Evolutionary conservation across 2,113 vertebrate genomes (phyloP).

Genomic region (Ondatra zibethicus): DNA sequence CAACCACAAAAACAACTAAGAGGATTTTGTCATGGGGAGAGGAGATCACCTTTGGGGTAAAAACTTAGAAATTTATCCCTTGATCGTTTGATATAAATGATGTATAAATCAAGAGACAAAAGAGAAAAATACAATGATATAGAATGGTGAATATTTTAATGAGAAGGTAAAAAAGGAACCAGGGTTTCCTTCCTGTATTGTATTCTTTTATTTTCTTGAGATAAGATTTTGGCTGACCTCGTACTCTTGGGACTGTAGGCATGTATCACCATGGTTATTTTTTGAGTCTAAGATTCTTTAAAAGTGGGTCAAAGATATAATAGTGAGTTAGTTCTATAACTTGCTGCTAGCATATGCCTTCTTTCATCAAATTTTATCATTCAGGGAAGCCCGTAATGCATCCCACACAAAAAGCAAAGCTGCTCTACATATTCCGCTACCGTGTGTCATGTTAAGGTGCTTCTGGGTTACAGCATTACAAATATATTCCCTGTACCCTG

Average conservation of each 20-base stretch:
- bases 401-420: background rate
- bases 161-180: background rate
- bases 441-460: background rate
- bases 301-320: background rate
- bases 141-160: background rate
- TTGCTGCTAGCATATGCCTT: constrained; percentile 15
- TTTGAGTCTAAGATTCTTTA: background rate
- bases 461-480: background rate
- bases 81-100: background rate
- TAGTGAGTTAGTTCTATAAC: background rate
- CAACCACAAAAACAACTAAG: background rate
- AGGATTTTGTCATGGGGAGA: background rate
- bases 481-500: background rate
- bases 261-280: too few relatives aligned
- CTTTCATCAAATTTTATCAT: background rate
- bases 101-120: background rate
- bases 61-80: background rate
- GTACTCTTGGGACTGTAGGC: background rate
- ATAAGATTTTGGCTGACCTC: background rate
- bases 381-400: background rate
- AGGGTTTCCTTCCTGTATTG: background rate
- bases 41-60: background rate
- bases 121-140: background rate
- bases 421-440: background rate
- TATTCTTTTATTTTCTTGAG: background rate